phyloP scores from a whole-genome alignment of 2,113 vertebrate genomes.

The Menura novaehollandiae region DNA sequence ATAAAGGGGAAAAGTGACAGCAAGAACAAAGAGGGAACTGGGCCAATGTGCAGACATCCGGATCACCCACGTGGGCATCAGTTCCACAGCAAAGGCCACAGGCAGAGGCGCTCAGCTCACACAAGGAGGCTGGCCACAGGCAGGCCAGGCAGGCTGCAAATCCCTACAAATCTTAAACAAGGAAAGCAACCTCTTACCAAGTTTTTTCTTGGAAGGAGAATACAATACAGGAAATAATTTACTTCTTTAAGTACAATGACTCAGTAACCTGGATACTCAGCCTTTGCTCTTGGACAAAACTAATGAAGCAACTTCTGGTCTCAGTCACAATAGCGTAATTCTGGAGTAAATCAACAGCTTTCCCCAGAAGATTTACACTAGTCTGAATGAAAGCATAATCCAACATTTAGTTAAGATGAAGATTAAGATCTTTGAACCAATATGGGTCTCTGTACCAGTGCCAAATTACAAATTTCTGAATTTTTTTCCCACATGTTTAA shows the following conservation, averaged over 20 bases:
- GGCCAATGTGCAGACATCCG: not conserved
- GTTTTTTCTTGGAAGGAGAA: not conserved
- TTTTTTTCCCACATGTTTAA: not conserved
- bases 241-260: not conserved
- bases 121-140: not conserved
- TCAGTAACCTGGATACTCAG: not conserved
- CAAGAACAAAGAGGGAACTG: not conserved
- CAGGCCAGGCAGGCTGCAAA: not conserved
- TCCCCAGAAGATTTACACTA: not conserved
- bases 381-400: not conserved
- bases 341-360: not conserved
- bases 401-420: not conserved
- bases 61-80: not conserved
- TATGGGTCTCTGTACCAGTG: not conserved
- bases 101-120: not conserved
- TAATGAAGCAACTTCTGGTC: not conserved
- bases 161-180: not conserved
- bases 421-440: not conserved
- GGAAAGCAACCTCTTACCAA: not conserved
- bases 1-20: not conserved
- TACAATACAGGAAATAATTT: not conserved
- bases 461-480: not conserved
- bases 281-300: not conserved
- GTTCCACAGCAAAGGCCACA: not conserved
- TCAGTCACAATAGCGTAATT: rapidly evolving